Evolutionary conservation across 2,797 vertebrate species (phyloP).

Genomic region (Sarcoramphus papa): DNA sequence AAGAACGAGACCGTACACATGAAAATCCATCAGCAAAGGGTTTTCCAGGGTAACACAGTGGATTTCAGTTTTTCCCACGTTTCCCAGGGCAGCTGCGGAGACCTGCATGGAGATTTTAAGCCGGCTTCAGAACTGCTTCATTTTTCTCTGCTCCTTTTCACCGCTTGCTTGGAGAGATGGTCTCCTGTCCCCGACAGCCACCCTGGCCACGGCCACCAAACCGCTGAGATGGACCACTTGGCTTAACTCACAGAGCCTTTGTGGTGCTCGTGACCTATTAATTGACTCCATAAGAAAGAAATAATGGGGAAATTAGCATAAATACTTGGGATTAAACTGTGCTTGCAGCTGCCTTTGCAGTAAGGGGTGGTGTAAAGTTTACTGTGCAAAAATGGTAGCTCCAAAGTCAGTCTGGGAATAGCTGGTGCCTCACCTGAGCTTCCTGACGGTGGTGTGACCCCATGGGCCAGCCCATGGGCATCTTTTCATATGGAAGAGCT

Average conservation of each 20-base stretch:
- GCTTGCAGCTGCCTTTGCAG: neutral
- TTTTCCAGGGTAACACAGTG: neutral
- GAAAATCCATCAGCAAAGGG: conserved; percentile 13
- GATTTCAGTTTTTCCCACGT: neutral
- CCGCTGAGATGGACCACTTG: neutral
- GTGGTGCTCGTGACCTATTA: neutral
- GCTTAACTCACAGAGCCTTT: neutral
- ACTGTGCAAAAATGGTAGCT: neutral
- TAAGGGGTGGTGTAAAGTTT: neutral
- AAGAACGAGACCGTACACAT: neutral
- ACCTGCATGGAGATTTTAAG: neutral
- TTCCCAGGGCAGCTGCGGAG: neutral
- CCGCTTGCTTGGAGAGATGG: neutral
- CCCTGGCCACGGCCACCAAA: neutral
- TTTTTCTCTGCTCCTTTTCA: neutral
- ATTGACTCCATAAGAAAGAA: neutral
- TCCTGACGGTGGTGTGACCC: neutral
- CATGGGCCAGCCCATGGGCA: neutral
- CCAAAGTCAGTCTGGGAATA: neutral
- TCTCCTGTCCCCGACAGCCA: neutral
- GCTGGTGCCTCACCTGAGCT: neutral
- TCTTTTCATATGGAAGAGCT: neutral
- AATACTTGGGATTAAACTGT: neutral
- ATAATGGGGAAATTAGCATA: neutral
- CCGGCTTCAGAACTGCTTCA: neutral